Evolutionary conservation across 2,888 invertebrate genomes (phyloP).

Genomic region (Campoplex nolae): DNA sequence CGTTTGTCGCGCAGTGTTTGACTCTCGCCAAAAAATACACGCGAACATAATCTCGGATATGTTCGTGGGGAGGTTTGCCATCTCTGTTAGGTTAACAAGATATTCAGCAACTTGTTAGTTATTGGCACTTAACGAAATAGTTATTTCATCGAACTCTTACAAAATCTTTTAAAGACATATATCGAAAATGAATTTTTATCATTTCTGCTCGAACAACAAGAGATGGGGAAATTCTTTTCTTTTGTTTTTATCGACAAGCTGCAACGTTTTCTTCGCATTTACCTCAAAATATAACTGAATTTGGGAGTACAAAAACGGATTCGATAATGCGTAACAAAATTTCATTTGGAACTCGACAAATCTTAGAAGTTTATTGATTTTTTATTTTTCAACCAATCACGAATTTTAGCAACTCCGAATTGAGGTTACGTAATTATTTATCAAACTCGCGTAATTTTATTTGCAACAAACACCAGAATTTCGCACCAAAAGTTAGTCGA

Average conservation of each 20-base stretch:
- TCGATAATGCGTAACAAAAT: too few species aligned
- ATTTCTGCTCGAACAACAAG: not conserved
- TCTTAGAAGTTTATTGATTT: too few species aligned
- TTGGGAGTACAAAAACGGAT: not conserved
- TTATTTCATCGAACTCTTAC: not conserved
- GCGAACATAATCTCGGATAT: conserved; percentile 26
- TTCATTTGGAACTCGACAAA: too few species aligned
- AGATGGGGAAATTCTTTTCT: not conserved
- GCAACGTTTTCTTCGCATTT: too few species aligned
- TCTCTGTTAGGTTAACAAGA: conserved; percentile 21
- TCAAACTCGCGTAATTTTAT: not conserved
- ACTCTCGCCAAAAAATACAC: conserved; percentile 50
- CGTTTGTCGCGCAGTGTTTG: conserved; percentile 41
- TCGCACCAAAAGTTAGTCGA: not conserved
- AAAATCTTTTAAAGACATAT: not conserved
- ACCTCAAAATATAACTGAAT: too few species aligned
- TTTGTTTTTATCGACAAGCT: not conserved
- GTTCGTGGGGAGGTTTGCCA: conserved; percentile 35
- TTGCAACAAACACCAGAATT: not conserved
- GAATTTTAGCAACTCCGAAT: not conserved
- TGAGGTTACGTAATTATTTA: not conserved
- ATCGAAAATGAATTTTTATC: not conserved
- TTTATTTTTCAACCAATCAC: too few species aligned
- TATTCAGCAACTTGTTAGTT: not conserved
- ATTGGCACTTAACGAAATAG: conserved; percentile 20